A percentile compares a stretch with the other conserved stretches of the same genome.
These are phyloP conservation scores for Drosophila neotestacea DNA, from an alignment of 2,888 invertebrate genomes.

Conservation along the genomic window DNA sequence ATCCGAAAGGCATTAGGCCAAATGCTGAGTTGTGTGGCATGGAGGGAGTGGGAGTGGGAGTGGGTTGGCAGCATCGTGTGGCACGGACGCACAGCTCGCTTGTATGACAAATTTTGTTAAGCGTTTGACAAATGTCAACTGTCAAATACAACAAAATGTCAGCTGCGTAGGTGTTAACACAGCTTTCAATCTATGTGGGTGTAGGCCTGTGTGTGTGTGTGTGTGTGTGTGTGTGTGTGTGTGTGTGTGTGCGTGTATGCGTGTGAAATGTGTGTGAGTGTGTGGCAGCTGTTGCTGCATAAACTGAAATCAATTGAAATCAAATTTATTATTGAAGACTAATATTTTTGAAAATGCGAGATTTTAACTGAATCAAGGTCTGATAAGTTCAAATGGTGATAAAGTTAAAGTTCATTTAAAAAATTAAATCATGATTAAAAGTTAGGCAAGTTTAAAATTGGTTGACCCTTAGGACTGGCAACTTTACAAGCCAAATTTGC, in stretches of 20 bases:
- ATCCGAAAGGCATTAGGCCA: conserved; percentile 61
- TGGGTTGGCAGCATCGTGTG: neutral
- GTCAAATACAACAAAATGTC: conserved; percentile 70
- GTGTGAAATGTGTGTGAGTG: conserved; percentile 14
- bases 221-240: conserved; percentile 5
- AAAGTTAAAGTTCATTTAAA: too few relatives aligned
- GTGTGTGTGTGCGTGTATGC: neutral
- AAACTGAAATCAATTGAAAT: conserved; percentile 45
- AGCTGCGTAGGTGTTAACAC: conserved; percentile 46
- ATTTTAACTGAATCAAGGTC: too few relatives aligned
- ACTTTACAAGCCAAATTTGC: too few relatives aligned
- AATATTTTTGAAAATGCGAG: neutral
- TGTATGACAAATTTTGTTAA: conserved; percentile 77
- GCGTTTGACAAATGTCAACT: conserved; percentile 81
- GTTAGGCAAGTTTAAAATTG: too few relatives aligned
- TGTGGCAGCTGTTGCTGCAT: conserved; percentile 66
- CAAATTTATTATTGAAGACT: neutral
- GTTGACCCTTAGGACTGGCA: too few relatives aligned
- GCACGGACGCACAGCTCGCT: conserved; percentile 28
- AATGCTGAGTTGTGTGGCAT: neutral
- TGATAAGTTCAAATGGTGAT: too few relatives aligned
- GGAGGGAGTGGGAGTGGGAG: neutral
- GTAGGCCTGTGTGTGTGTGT: conserved; percentile 4
- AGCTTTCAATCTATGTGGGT: conserved; percentile 2
- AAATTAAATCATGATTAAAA: too few relatives aligned